Percentiles rank a stretch among this genome's conserved stretches.
These are phyloP conservation scores for Thera britannica DNA, from an alignment of 2,888 invertebrate species.

Conservation along the genomic window DNA sequence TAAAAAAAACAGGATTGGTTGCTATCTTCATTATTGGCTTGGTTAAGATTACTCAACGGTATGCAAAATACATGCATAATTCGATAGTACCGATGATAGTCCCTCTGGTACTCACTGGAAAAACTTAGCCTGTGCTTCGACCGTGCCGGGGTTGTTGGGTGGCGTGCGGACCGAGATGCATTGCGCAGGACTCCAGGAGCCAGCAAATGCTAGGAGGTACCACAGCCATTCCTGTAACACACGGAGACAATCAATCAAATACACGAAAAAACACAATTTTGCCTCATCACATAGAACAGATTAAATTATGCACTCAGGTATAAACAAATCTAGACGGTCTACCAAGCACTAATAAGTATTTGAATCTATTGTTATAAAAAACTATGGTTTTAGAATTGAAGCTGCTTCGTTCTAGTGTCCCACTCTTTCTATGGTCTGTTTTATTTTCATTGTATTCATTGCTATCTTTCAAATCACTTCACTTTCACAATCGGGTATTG, in stretches of 20 bases:
- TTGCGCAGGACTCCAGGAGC: conserved; percentile 56
- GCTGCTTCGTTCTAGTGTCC: neutral
- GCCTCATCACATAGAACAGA: too few relatives aligned
- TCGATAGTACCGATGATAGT: neutral
- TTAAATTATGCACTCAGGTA: too few relatives aligned
- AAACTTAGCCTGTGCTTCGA: conserved; percentile 79
- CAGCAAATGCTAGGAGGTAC: conserved; percentile 60
- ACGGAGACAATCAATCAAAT: neutral
- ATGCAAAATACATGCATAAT: too few relatives aligned
- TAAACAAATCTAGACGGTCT: too few relatives aligned
- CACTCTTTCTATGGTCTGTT: too few relatives aligned
- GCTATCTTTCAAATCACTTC: neutral
- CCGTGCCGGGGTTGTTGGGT: conserved; percentile 62
- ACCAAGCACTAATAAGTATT: too few relatives aligned
- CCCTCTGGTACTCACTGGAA: conserved; percentile 74
- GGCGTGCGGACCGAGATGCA: conserved; percentile 58
- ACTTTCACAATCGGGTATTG: neutral
- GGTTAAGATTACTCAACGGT: too few relatives aligned
- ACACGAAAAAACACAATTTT: neutral
- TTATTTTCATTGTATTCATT: neutral
- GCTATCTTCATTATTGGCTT: too few relatives aligned
- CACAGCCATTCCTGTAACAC: conserved; percentile 71
- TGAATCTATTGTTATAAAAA: too few relatives aligned
- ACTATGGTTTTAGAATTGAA: neutral
- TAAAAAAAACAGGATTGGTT: too few relatives aligned